These are phyloP conservation scores for Pelochelys cantorii DNA, from an alignment of 2,797 vertebrate species.

Conservation along the genomic window DNA sequence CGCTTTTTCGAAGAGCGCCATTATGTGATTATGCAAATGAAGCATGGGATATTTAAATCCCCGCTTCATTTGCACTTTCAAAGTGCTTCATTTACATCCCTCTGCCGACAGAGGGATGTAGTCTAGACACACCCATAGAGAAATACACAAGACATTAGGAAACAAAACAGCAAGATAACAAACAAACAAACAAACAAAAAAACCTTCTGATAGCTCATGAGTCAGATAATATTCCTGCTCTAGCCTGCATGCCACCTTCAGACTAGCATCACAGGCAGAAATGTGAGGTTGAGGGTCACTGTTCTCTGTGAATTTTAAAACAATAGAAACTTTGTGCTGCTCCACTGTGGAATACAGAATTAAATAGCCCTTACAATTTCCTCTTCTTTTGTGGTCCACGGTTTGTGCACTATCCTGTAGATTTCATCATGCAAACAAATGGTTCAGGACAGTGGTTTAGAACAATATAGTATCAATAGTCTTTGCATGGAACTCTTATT, in stretches of 20 bases:
- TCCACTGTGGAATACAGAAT: background rate
- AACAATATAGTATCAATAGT: background rate
- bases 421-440: conserved; percentile 14
- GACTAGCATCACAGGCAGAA: background rate
- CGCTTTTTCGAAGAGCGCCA: too few relatives aligned
- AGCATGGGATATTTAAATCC: too few relatives aligned
- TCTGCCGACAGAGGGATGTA: too few relatives aligned
- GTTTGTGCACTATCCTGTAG: fast-evolving
- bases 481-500: background rate
- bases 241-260: background rate
- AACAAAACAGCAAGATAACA: background rate
- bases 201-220: background rate
- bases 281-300: background rate
- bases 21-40: too few relatives aligned
- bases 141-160: background rate
- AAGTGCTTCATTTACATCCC: too few relatives aligned
- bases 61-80: too few relatives aligned
- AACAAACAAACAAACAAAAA: background rate
- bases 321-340: background rate
- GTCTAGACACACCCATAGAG: background rate
- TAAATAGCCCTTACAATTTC: background rate
- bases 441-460: background rate
- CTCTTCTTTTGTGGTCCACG: background rate
- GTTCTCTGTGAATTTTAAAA: background rate
- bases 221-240: fast-evolving